Base-by-base conservation (phyloP, 2,888 invertebrate species). In the Campoletis raptor region DNA sequence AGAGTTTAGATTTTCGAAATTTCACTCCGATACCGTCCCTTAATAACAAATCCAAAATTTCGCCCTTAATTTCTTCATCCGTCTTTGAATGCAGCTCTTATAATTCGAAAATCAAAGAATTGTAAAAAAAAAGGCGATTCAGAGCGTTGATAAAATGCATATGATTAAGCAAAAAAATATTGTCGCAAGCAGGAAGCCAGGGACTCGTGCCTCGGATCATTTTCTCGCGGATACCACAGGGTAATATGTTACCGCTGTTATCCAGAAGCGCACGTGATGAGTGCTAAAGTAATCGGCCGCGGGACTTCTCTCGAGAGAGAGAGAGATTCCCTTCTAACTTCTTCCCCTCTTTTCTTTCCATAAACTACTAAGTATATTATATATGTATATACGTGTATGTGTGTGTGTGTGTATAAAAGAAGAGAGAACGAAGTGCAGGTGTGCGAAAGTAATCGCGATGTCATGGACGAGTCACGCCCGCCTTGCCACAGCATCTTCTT, bases 391-490 rank as follows among this genome's bases (percentile, higher is more conserved):
- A 54, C 8, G 21, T 36, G 18, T 15, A 48, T 57, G 48, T 48
- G 10, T 66, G 52, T 66, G 52, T 52, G 54, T 10, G 76, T 40
- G 69, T 77, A 48, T 30, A 21, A 24, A 64, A 72, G 21, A 80
- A 70, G 57, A 64, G 45, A 66, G 77, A 85, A 67, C 73, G 40
- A 87, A 86, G 91, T 91, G 92, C 93, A 93, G 93, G 93, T 93
- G 93, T 91, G 92, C 93, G 92, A 93, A 90, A 90, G 93, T 93
- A 93, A 93, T 93, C 93, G 93, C 93, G 92, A 93, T 93, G 93
- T 93, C 93, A 93, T 92, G 93, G 92, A 83, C 93, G 89, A 93
- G 92, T 91, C 93, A 91, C 92, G 92, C 92, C 89, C 91, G 87
- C 78, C 85, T 83, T 85, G 85, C 88, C 66, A 79, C 79, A 36